Conservation (phyloP, 2,113 vertebrate species). For the Drymodes brunneopygia region DNA sequence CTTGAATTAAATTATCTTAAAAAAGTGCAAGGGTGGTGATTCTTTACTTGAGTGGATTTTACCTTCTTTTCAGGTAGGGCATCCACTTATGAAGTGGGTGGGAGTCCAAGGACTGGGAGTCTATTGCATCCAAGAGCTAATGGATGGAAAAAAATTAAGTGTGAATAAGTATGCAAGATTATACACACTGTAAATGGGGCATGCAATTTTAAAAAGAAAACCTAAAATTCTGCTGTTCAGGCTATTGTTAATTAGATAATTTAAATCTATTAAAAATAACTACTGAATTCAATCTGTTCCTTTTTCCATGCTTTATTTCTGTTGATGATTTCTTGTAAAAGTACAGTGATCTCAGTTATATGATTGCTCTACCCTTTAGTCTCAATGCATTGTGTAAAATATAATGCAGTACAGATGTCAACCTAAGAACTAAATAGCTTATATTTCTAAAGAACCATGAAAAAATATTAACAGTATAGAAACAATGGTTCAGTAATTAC, state of each 20-base stretch:
- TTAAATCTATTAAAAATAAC: conserved; percentile 61
- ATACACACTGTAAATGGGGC: conserved; percentile 40
- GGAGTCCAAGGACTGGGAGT: not conserved
- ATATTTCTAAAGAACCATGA: conserved; percentile 76
- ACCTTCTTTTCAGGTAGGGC: not conserved
- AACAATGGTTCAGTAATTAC: conserved; percentile 80
- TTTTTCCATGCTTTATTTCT: conserved; percentile 61
- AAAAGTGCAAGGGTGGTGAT: not conserved
- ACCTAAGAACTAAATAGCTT: conserved; percentile 72
- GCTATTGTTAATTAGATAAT: conserved; percentile 65
- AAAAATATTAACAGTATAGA: conserved; percentile 78
- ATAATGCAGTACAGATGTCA: conserved; percentile 75
- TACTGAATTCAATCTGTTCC: conserved; percentile 42
- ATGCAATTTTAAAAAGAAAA: conserved; percentile 54
- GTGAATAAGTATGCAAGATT: conserved; percentile 34
- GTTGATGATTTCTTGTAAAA: conserved; percentile 65
- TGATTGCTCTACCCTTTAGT: conserved; percentile 62
- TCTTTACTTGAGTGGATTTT: not conserved
- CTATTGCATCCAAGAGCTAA: not conserved
- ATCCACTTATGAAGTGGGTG: not conserved
- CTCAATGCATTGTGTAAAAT: conserved; percentile 72
- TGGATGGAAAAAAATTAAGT: not conserved
- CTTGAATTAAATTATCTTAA: not conserved
- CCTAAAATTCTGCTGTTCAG: conserved; percentile 56
- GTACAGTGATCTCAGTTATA: conserved; percentile 61